Base-by-base conservation (phyloP, 2,888 invertebrate species). In the Drosophila neotestacea region DNA sequence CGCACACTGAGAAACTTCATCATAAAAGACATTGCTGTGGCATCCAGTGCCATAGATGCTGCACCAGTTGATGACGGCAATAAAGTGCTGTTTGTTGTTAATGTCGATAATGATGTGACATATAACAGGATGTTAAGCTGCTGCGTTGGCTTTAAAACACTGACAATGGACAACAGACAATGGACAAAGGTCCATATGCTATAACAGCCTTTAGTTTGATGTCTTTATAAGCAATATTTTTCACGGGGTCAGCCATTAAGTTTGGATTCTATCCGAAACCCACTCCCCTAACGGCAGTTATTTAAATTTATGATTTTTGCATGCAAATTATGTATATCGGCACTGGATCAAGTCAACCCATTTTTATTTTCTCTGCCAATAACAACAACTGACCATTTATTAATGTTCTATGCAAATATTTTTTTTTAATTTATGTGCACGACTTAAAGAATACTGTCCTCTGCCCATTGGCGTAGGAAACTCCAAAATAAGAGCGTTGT, bases 61-160 rank as follows among this genome's bases (percentile, higher is more conserved):
- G 58, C 73, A 54, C 56, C 61, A 51, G 66, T 64, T 85, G 85
- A 85, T 80, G 83, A 85, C 47, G 82, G 77, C 85, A 85, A 82
- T 84, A 81, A 86, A 86, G 84, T 81, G 86, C 77, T 77, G 77
- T 84, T 71, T 84, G 84, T 84, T 84, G 84, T 84, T 77, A 73
- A 84, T 70, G 86, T 73, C 81, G 73, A 84, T 84, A 86, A 84
- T 86, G 86, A 84, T 84, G 86, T 75, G 81, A 73, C 77, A 64
- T 63, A 64, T 27, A 56, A 65, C 38, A 42, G 52, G 10, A 36
- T 52, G 47, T 9, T 3, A 11, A 6, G 30, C 36, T 28, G 44
- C 58, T 41, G 58, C 44, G 36, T 30, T 1, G 28, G 27, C 38
- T 63, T 66, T 47, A 60, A 66, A 41, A 28, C 38, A 38, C 39